These are phyloP conservation scores for Tokudaia muenninki DNA, from an alignment of 2,797 vertebrate genomes.

Conservation along the genomic window DNA sequence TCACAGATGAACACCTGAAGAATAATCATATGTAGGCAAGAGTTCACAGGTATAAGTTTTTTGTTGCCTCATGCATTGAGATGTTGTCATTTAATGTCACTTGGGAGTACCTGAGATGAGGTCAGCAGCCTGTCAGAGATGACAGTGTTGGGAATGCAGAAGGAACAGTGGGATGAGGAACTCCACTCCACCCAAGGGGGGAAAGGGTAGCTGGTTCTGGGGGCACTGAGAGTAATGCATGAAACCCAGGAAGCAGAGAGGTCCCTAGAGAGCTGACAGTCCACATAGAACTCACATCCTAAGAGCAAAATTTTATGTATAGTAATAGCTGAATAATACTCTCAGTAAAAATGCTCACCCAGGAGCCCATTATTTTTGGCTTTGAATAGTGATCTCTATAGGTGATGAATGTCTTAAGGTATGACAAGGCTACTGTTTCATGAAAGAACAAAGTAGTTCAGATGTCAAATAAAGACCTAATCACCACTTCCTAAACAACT, in stretches of 20 bases:
- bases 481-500: not conserved
- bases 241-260: not conserved
- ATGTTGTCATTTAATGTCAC: not conserved
- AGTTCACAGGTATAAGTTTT: not conserved
- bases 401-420: not conserved
- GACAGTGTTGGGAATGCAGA: not conserved
- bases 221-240: not conserved
- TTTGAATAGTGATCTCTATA: not conserved
- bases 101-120: not conserved
- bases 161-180: too few species aligned
- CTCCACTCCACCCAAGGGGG: not conserved
- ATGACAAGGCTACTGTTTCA: not conserved
- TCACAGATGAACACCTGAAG: not conserved
- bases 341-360: not conserved
- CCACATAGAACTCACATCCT: not conserved
- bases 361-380: too few species aligned
- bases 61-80: not conserved
- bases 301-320: not conserved
- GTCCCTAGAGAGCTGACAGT: not conserved
- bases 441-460: not conserved
- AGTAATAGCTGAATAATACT: not conserved
- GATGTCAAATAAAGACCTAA: not conserved
- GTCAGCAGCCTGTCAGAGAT: not conserved
- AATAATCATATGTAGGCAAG: not conserved
- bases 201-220: not conserved